Base-by-base conservation (phyloP, 2,113 vertebrate species). In the Carassius gibelio region DNA sequence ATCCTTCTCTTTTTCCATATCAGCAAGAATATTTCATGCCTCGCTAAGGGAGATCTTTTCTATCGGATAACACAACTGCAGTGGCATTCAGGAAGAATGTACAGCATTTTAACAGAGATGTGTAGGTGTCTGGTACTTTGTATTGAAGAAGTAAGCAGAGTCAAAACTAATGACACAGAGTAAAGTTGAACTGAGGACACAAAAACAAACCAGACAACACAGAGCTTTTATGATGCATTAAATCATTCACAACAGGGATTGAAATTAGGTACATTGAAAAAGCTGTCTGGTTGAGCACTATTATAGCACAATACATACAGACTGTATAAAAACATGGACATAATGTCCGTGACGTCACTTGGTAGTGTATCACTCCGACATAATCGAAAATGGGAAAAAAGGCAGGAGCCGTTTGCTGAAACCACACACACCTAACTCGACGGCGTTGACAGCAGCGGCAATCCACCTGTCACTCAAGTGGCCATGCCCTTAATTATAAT, bases 21-120 rank as follows among this genome's bases (percentile, higher is more conserved):
- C 84, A 84, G 88, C 81, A 78, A 79, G 82, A 88, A 84, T 66
- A 84, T 84, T 87, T 76, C 84, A 87, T 69, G 74, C 88, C 72
- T 82, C 81, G 82, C 59, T 13, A n/a, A 26, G 8, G 81, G 75
- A 81, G 78, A 78, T 84, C 75, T 66, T 11, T 6, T 34, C 82
- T 45, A 30, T 74, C 83, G 69, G 80, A 84, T 83, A 80, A 48
- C 23, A 68, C 48, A 36, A 82, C 76, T 76, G 64, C 87, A 86
- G 85, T 86, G 72, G 74, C 52, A 48, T 81, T 57, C 71, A 19
- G 26, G 74, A 79, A 61, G 84, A 83, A 84, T 5, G 64, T 34
- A 50, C 68, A 50, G 83, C 61, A 48, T 77, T 86, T 80, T 75
- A 59, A 55, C 61, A 45, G 36, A 78, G 55, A 21, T 77, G 68